A percentile compares a stretch with the other conserved stretches of the same genome.
phyloP scores from a whole-genome alignment of 1,140 invertebrate species.

The Physella acuta region DNA sequence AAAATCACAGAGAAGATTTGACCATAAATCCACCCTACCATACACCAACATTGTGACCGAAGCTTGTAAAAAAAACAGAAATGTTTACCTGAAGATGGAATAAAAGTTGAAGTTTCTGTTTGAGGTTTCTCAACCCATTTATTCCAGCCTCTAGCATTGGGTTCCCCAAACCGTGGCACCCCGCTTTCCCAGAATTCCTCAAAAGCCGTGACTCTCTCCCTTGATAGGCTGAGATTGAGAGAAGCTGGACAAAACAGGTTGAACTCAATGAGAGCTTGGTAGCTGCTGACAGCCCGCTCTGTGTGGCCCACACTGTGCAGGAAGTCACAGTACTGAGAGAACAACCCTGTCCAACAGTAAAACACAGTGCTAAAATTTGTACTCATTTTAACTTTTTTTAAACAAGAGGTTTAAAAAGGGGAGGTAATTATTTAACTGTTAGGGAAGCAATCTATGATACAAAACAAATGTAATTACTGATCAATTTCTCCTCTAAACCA shows the following conservation, averaged over 20 bases:
- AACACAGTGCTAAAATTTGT: slow-evolving; percentile 14
- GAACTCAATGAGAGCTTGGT: slow-evolving; percentile 63
- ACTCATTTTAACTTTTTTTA: too few species aligned
- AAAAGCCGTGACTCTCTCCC: slow-evolving; percentile 54
- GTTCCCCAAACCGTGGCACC: slow-evolving; percentile 61
- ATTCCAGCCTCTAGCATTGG: slow-evolving; percentile 58
- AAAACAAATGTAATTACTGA: too few species aligned
- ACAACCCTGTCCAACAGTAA: slow-evolving; percentile 56
- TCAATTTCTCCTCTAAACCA: slow-evolving; percentile 41
- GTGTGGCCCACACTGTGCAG: slow-evolving; percentile 58
- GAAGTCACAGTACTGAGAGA: slow-evolving; percentile 57
- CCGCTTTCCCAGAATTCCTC: slow-evolving; percentile 64
- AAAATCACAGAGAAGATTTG: too few species aligned
- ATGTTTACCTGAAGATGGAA: too few species aligned
- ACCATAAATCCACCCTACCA: too few species aligned
- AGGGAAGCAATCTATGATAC: too few species aligned
- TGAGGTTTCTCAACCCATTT: slow-evolving; percentile 36
- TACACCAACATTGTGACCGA: too few species aligned
- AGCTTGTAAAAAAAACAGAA: too few species aligned
- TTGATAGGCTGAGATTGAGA: slow-evolving; percentile 30
- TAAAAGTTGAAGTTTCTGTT: too few species aligned
- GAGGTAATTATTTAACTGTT: too few species aligned
- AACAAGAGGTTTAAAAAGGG: too few species aligned
- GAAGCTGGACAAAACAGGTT: slow-evolving; percentile 58
- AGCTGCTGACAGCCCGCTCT: slow-evolving; percentile 61